A percentile compares a stretch with the other conserved stretches of the same genome.
phyloP scores from a whole-genome alignment of 2,888 invertebrate species.

The Xylota segnis region DNA sequence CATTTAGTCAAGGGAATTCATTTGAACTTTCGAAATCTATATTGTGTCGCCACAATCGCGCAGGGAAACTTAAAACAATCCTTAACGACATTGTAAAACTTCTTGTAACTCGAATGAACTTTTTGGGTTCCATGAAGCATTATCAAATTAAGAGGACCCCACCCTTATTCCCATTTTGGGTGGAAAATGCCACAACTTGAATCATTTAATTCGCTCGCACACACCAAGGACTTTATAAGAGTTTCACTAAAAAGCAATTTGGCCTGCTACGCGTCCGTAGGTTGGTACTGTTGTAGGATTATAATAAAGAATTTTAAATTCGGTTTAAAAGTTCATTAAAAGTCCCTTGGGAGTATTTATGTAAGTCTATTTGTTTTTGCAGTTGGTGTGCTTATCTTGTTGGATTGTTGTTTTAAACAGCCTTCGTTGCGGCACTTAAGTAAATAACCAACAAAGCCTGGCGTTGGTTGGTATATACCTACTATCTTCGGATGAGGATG shows the following conservation, averaged over 20 bases:
- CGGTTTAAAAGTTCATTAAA: constrained; percentile 23
- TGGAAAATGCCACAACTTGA: constrained; percentile 20
- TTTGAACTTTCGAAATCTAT: neutral
- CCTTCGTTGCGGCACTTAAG: constrained; percentile 13
- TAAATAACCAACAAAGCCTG: constrained; percentile 12
- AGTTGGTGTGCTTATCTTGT: neutral
- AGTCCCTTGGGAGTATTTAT: constrained; percentile 3
- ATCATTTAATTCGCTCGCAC: constrained; percentile 26
- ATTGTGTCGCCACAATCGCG: neutral
- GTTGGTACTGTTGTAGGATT: neutral
- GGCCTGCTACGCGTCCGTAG: neutral
- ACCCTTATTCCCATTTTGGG: neutral
- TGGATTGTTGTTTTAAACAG: constrained; percentile 4
- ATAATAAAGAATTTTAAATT: constrained; percentile 34
- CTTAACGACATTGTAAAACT: constrained; percentile 5
- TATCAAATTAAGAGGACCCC: neutral
- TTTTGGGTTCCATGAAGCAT: neutral
- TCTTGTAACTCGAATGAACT: neutral
- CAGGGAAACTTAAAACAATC: neutral
- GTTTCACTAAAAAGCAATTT: constrained; percentile 16
- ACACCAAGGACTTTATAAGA: constrained; percentile 15
- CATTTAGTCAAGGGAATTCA: neutral
- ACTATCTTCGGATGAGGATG: neutral
- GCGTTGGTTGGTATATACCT: neutral
- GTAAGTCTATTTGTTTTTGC: neutral